Evolutionary conservation across 2,888 invertebrate species (phyloP).

Genomic region (Andrena chrysosceles): DNA sequence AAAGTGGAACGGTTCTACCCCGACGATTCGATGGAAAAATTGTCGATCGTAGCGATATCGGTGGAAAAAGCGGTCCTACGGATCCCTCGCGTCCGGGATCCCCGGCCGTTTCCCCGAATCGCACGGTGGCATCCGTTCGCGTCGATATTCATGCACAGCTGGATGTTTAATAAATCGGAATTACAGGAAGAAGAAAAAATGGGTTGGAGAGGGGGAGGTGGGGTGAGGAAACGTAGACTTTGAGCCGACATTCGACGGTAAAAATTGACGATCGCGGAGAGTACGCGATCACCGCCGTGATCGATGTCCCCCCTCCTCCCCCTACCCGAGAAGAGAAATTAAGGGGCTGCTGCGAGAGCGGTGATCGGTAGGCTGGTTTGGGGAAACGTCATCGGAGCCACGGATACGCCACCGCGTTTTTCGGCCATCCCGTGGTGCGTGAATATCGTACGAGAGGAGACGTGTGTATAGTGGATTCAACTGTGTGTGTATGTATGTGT

Average conservation of each 20-base stretch:
- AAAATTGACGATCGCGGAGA: conserved; percentile 65
- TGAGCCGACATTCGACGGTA: conserved; percentile 69
- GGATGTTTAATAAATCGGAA: conserved; percentile 64
- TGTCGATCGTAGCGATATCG: neutral
- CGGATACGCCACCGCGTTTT: conserved; percentile 41
- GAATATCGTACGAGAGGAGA: conserved; percentile 44
- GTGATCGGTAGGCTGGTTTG: conserved; percentile 29
- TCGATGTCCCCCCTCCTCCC: conserved; percentile 39
- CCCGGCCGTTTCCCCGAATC: conserved; percentile 32
- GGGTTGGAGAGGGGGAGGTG: conserved; percentile 38
- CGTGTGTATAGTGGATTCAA: conserved; percentile 33
- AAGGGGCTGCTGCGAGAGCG: conserved; percentile 34
- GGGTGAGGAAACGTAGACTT: conserved; percentile 64
- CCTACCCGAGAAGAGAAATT: neutral
- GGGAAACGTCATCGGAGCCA: conserved; percentile 52
- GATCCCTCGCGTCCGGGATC: neutral
- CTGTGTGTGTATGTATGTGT: neutral
- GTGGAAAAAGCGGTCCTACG: neutral
- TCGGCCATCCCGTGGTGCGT: conserved; percentile 34
- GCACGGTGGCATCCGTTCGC: conserved; percentile 9
- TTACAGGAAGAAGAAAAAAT: conserved; percentile 45
- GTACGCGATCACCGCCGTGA: conserved; percentile 46
- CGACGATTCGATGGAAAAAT: conserved; percentile 59
- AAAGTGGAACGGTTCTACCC: conserved; percentile 60
- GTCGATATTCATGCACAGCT: conserved; percentile 44